Evolutionary conservation across 1,140 invertebrate species (phyloP).

Genomic region (Globodera ellingtonae): DNA sequence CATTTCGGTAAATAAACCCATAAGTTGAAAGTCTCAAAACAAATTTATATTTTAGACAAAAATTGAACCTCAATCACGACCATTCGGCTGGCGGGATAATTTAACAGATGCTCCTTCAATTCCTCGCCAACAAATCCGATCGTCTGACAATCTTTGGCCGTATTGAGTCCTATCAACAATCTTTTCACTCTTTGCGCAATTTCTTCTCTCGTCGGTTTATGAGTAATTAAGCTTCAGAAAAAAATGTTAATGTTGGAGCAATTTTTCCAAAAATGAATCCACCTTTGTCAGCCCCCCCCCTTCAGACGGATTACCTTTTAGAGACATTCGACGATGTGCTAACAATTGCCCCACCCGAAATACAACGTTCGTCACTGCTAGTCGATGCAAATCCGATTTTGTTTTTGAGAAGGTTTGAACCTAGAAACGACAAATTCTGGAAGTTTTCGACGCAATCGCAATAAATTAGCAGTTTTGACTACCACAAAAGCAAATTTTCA

Average conservation of each 20-base stretch:
- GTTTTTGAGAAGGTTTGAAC: background rate
- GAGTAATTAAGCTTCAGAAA: background rate
- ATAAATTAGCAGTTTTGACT: too few relatives aligned
- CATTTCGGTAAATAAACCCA: background rate
- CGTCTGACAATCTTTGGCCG: constrained; percentile 41
- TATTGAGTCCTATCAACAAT: constrained; percentile 44
- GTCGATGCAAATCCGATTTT: background rate
- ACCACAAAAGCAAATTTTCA: too few relatives aligned
- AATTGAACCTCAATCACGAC: constrained; percentile 39
- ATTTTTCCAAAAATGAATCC: too few relatives aligned
- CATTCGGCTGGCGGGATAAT: constrained; percentile 52
- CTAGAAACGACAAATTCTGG: too few relatives aligned
- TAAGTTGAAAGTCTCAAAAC: background rate
- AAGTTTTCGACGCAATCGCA: too few relatives aligned
- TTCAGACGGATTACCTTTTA: background rate
- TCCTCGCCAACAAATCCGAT: constrained; percentile 41
- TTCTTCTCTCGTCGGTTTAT: constrained; percentile 48
- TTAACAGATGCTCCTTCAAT: constrained; percentile 47
- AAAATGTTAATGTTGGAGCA: background rate
- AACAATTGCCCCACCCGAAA: background rate
- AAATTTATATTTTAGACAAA: background rate
- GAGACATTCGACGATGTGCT: background rate
- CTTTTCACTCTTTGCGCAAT: constrained; percentile 39
- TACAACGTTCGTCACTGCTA: background rate
- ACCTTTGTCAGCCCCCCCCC: background rate